Base-by-base conservation (phyloP, 2,113 vertebrate species). In the Centropus unirufus region DNA sequence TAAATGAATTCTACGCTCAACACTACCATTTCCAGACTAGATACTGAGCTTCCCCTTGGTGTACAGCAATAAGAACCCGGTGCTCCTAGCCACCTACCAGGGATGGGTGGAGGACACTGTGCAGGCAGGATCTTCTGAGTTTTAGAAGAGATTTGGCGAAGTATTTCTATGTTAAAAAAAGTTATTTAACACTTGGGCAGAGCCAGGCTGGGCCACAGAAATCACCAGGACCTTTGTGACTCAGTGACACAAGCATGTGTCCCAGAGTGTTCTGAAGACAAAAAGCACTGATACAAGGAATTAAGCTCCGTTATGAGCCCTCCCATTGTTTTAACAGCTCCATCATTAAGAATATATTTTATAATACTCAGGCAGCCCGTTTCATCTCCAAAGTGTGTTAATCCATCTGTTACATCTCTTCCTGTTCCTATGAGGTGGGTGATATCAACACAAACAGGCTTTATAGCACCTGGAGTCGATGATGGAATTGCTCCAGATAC, bases 241-340 rank as follows among this genome's bases (percentile, higher is more conserved):
- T 94, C 39, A 4, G 46, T 22, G 44, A 30, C 1, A 3, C 23
- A 52, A 36, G 30, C 0, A 0, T 55, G 70, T 68, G 47, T 44
- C 69, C 57, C 0, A 1, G 23, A 39, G 52, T 2, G 0, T 68
- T 78, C 47, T 1, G 12, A 55, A 62, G 81, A 72, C 39, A 77
- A 75, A 83, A 84, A 40, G 23, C 26, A 8, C 44, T 21, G 39
- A 34, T 34, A 51, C 4, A 79, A 62, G 55, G 84, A 84, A 89
- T 82, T 46, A 68, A 79, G 27, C 20, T 78, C 77, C 17, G 44
- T 24, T 42, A 58, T 73, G 72, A 82, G 36, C 51, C 40, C 73
- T 12, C 24, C 34, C n/a, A 14, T 90, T 57, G 27, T 72, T 87
- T 70, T 64, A 84, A 70, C 44, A 81, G 27, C 34, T 72, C 42